Conservation (phyloP, 2,113 vertebrate genomes). For the Oceanites oceanicus region DNA sequence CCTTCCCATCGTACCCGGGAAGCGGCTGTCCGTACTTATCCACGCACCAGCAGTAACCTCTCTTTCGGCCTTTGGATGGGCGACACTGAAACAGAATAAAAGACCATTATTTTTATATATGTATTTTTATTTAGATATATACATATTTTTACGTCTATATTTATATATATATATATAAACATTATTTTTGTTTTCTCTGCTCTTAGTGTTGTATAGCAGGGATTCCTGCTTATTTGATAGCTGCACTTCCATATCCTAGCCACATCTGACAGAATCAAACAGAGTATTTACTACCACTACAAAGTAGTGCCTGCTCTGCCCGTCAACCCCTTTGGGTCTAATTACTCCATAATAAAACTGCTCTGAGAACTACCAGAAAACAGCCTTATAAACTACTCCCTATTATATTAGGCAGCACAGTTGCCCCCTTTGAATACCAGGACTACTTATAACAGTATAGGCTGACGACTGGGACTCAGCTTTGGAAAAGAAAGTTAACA, state of each 20-base stretch:
- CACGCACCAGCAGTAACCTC: conserved; percentile 95
- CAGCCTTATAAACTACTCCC: background rate
- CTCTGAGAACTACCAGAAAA: background rate
- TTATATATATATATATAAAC: background rate
- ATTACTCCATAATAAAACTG: background rate
- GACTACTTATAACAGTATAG: background rate
- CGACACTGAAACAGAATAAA: conserved; percentile 80
- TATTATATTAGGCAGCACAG: background rate
- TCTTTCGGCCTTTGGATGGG: conserved; percentile 91
- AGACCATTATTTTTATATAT: background rate
- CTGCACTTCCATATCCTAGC: background rate
- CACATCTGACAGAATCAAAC: background rate
- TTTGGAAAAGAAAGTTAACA: background rate
- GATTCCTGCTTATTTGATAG: background rate
- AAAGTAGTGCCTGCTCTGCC: background rate
- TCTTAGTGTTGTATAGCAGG: background rate
- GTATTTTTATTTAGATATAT: too few relatives aligned
- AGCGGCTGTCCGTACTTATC: conserved; percentile 92
- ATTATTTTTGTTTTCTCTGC: background rate
- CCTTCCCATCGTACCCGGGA: conserved; percentile 82
- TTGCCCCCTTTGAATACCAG: background rate
- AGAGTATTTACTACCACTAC: background rate
- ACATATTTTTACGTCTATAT: too few relatives aligned
- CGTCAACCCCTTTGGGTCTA: background rate
- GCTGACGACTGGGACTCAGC: background rate